Percentiles rank a stretch among this genome's conserved stretches.
phyloP scores from a whole-genome alignment of 2,888 invertebrate genomes.

The Stegana nigrithorax region DNA sequence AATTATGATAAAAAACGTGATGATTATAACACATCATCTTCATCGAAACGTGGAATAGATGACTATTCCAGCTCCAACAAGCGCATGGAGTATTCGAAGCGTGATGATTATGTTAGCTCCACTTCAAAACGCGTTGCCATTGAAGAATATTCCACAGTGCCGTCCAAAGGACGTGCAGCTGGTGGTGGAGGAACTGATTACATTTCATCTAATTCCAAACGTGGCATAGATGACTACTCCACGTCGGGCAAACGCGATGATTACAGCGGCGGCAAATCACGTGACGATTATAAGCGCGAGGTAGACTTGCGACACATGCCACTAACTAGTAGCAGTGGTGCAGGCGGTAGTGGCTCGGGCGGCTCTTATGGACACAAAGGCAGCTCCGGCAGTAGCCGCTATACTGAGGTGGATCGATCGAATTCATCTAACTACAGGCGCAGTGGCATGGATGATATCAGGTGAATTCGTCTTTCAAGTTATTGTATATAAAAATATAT shows the following conservation, averaged over 20 bases:
- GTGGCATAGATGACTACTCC: slow-evolving; percentile 49
- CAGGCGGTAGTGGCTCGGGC: slow-evolving; percentile 25
- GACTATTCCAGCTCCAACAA: slow-evolving; percentile 59
- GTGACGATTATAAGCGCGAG: slow-evolving; percentile 64
- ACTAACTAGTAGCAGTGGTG: slow-evolving; percentile 28
- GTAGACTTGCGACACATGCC: slow-evolving; percentile 65
- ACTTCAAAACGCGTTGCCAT: slow-evolving; percentile 55
- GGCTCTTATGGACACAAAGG: slow-evolving; percentile 37
- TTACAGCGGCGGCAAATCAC: slow-evolving; percentile 39
- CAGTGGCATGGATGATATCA: slow-evolving; percentile 50
- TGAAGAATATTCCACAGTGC: slow-evolving; percentile 56
- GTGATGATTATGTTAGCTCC: slow-evolving; percentile 48
- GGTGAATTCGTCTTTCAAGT: too few species aligned
- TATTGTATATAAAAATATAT: too few species aligned
- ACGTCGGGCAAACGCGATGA: slow-evolving; percentile 59
- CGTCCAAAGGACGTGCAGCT: slow-evolving; percentile 55
- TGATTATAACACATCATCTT: slow-evolving; percentile 59
- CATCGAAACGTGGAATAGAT: slow-evolving; percentile 59
- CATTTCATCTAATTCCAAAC: slow-evolving; percentile 51
- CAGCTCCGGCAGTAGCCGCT: slow-evolving; percentile 47
- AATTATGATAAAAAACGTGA: slow-evolving; percentile 66
- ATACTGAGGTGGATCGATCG: slow-evolving; percentile 57
- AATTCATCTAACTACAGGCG: slow-evolving; percentile 54
- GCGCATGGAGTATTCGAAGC: slow-evolving; percentile 52
- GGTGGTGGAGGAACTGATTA: slow-evolving; percentile 54